Percentiles rank a stretch among this genome's conserved stretches.
These are phyloP conservation scores for Centropyge bicolor DNA, from an alignment of 2,797 vertebrate species.

Conservation along the genomic window DNA sequence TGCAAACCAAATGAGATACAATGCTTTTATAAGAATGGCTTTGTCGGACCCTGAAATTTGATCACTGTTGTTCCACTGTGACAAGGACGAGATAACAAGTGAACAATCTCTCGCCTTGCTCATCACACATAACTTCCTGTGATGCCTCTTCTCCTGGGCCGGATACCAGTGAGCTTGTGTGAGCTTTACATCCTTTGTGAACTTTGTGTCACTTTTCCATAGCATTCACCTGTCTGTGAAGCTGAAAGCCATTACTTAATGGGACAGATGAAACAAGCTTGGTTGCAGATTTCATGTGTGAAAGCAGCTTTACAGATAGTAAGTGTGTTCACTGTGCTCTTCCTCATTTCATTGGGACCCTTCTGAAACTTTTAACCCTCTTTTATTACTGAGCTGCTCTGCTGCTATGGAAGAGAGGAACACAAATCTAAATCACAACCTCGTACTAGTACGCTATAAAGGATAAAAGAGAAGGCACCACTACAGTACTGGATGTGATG, in stretches of 20 bases:
- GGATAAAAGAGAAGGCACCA: neutral
- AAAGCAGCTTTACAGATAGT: neutral
- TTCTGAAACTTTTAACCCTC: neutral
- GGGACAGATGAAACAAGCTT: neutral
- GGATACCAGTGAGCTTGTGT: neutral
- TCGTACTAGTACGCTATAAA: neutral
- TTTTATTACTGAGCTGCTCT: constrained; percentile 7
- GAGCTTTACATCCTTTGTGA: constrained; percentile 9
- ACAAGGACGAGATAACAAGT: constrained; percentile 18
- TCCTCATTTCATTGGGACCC: neutral
- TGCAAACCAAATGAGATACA: neutral
- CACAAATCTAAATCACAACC: neutral
- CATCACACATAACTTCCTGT: constrained; percentile 8
- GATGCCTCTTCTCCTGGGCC: neutral
- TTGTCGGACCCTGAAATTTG: neutral
- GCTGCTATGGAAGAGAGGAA: constrained; percentile 4
- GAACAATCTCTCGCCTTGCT: constrained; percentile 13
- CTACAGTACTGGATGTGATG: neutral
- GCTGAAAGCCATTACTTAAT: neutral
- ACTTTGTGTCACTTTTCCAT: neutral
- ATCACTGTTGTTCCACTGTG: neutral
- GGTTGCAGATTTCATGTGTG: constrained; percentile 4
- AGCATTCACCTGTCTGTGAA: neutral
- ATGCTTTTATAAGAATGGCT: neutral
- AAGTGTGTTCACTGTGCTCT: neutral